Percentiles rank a stretch among this genome's conserved stretches.
These are phyloP conservation scores for Caradrina clavipalpis DNA, from an alignment of 2,888 invertebrate species.

Conservation along the genomic window DNA sequence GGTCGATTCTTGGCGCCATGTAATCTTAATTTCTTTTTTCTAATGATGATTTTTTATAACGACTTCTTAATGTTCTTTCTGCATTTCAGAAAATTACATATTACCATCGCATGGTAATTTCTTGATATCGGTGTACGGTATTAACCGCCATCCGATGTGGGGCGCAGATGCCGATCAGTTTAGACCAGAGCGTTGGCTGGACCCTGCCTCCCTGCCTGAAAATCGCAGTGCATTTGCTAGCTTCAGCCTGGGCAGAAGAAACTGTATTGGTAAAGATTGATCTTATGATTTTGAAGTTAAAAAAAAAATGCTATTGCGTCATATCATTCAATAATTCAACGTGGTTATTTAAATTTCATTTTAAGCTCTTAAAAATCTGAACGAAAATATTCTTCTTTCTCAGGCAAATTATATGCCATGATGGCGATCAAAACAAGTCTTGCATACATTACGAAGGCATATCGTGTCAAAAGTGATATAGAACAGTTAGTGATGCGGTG, in stretches of 20 bases:
- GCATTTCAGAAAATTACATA: conserved; percentile 59
- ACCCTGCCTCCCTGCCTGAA: conserved; percentile 66
- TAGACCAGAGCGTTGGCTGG: too few relatives aligned
- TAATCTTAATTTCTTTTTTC: too few relatives aligned
- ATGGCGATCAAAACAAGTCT: conserved; percentile 30
- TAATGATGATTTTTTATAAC: too few relatives aligned
- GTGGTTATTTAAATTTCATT: too few relatives aligned
- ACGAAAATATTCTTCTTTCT: background rate
- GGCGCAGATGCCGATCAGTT: conserved; percentile 73
- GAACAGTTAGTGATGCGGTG: conserved; percentile 2
- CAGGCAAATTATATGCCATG: conserved; percentile 38
- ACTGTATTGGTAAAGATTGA: conserved; percentile 72
- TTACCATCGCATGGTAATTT: conserved; percentile 69
- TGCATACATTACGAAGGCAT: conserved; percentile 23
- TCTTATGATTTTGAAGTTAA: too few relatives aligned
- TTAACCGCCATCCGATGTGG: conserved; percentile 75
- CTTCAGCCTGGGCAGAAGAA: conserved; percentile 74
- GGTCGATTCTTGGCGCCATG: too few relatives aligned
- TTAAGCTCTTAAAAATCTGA: too few relatives aligned
- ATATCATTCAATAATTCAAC: too few relatives aligned
- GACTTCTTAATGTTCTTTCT: too few relatives aligned
- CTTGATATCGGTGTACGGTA: conserved; percentile 68
- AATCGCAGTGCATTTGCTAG: conserved; percentile 69
- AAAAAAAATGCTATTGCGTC: too few relatives aligned
- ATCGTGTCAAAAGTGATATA: conserved; percentile 20